These are phyloP conservation scores for Drosophila miranda DNA, from an alignment of 1,140 invertebrate species.

Conservation along the genomic window DNA sequence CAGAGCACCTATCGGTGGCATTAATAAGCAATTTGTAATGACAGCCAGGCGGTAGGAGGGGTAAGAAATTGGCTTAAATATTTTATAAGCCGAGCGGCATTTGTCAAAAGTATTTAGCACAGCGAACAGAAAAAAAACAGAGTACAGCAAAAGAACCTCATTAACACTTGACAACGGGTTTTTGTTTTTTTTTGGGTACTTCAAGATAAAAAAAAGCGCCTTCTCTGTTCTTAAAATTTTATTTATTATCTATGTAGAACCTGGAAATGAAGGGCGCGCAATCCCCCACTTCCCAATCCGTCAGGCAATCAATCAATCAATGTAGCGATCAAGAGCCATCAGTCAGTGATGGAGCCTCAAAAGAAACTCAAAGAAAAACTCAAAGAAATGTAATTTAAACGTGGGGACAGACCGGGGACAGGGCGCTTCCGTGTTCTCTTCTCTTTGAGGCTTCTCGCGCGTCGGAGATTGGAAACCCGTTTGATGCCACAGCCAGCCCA, in stretches of 20 bases:
- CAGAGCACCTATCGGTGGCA: neutral
- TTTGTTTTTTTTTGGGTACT: too few species aligned
- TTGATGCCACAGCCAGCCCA: conserved; percentile 46
- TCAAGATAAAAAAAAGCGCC: too few species aligned
- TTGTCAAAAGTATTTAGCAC: conserved; percentile 63
- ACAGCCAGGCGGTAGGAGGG: neutral
- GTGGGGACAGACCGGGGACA: conserved; percentile 15
- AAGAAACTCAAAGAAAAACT: conserved; percentile 50
- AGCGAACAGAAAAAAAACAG: conserved; percentile 26
- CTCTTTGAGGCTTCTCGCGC: conserved; percentile 8
- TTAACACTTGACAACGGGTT: conserved; percentile 31
- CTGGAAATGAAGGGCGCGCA: neutral
- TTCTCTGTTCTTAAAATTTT: too few species aligned
- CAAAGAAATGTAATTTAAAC: conserved; percentile 59
- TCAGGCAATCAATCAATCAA: conserved; percentile 62
- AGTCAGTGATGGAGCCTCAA: conserved; percentile 25
- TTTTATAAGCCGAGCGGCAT: conserved; percentile 55
- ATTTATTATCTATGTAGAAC: too few species aligned
- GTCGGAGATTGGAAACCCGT: conserved; percentile 57
- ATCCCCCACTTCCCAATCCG: conserved; percentile 26
- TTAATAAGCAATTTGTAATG: conserved; percentile 58
- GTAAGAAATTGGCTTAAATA: conserved; percentile 56
- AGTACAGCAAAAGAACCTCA: conserved; percentile 21
- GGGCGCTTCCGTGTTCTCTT: conserved; percentile 40
- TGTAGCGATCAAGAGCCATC: conserved; percentile 57